Conservation (phyloP, 2,797 vertebrate species). For the Harpagifer antarcticus region DNA sequence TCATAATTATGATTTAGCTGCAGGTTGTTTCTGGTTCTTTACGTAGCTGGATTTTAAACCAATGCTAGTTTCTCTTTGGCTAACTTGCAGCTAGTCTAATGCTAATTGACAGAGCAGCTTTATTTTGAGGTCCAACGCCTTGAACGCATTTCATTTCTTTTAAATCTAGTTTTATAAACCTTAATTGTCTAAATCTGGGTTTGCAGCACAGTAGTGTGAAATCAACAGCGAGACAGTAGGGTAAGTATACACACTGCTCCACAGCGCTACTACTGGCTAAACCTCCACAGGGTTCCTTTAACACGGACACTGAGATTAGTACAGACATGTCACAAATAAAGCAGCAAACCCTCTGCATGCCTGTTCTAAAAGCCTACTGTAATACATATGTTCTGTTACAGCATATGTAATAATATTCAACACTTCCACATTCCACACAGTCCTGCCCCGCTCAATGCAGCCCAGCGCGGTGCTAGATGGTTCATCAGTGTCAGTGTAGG, state of each 20-base stretch:
- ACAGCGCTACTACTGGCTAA: neutral
- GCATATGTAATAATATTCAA: conserved; percentile 35
- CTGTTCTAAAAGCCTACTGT: conserved; percentile 38
- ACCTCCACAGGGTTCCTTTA: conserved; percentile 39
- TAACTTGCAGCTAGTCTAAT: neutral
- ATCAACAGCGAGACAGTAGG: neutral
- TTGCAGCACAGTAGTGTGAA: neutral
- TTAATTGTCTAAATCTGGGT: neutral
- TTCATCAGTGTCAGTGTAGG: conserved; percentile 49
- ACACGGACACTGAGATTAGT: conserved; percentile 21
- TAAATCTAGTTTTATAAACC: neutral
- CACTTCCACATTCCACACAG: conserved; percentile 25
- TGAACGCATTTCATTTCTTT: neutral
- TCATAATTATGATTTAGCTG: neutral
- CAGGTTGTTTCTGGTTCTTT: neutral
- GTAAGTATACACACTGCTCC: neutral
- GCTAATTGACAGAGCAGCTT: neutral
- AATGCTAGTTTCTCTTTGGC: too few relatives aligned
- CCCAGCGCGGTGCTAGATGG: conserved; percentile 34
- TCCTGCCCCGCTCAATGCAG: conserved; percentile 60
- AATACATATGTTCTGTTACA: conserved; percentile 21
- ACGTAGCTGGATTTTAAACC: neutral
- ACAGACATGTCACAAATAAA: conserved; percentile 32
- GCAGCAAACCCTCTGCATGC: conserved; percentile 47
- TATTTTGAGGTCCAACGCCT: neutral